A percentile compares a stretch with the other conserved stretches of the same genome.
These are phyloP conservation scores for Rhingia campestris DNA, from an alignment of 2,888 invertebrate species.

Conservation along the genomic window DNA sequence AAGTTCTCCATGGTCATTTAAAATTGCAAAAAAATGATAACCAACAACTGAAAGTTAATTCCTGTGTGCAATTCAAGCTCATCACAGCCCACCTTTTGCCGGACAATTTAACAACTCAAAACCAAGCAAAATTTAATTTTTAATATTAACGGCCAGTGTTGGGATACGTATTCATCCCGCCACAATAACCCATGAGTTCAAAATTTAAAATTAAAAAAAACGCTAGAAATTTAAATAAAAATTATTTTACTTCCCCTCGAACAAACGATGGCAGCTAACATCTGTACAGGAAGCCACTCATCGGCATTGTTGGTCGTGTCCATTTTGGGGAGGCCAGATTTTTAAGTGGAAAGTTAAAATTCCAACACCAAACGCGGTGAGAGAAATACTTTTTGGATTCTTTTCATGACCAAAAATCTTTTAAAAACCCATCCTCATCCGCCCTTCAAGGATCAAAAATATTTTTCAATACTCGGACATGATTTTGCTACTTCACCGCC, in stretches of 20 bases:
- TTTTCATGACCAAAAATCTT: background rate
- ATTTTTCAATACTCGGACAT: background rate
- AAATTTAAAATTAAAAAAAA: constrained; percentile 45
- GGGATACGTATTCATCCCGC: background rate
- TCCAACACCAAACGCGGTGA: constrained; percentile 4
- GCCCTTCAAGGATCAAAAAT: background rate
- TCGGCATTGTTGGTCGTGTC: constrained; percentile 4
- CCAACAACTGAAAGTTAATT: constrained; percentile 11
- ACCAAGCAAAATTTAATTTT: constrained; percentile 17
- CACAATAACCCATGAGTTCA: constrained; percentile 18
- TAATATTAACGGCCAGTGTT: background rate
- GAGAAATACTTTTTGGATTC: background rate
- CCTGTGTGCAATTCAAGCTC: constrained; percentile 2
- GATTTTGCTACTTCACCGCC: background rate
- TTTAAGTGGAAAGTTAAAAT: constrained; percentile 3
- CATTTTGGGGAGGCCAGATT: background rate
- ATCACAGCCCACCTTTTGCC: background rate
- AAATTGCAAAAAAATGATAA: background rate
- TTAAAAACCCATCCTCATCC: background rate
- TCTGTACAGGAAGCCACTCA: constrained; percentile 15
- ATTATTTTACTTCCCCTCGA: background rate
- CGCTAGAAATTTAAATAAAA: background rate
- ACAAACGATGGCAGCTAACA: background rate
- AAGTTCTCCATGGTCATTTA: background rate
- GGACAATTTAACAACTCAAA: constrained; percentile 26